phyloP scores from a whole-genome alignment of 2,888 invertebrate species.

The Dryobota labecula region DNA sequence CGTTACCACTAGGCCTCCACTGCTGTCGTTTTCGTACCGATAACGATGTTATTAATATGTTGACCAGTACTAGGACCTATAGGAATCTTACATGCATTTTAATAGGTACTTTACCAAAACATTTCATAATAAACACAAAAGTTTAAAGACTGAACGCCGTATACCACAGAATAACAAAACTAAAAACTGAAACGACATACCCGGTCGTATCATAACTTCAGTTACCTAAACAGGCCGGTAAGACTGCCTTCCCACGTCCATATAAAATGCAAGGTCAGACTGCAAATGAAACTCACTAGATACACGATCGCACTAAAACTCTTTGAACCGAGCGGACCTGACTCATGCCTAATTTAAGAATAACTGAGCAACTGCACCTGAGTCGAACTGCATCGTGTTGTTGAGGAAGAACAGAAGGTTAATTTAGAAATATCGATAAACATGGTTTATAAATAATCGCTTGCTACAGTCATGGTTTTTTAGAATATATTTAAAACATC shows the following conservation, averaged over 20 bases:
- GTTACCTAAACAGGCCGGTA: slow-evolving; percentile 22
- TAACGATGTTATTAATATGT: no score
- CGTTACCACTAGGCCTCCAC: no score
- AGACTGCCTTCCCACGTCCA: slow-evolving; percentile 25
- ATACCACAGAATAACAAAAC: neutral
- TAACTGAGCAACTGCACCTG: slow-evolving; percentile 51
- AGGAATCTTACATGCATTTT: no score
- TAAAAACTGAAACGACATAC: slow-evolving; percentile 14
- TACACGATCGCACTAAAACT: slow-evolving; percentile 42
- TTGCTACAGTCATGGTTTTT: neutral
- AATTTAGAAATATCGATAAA: slow-evolving; percentile 7
- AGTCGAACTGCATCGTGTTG: slow-evolving; percentile 36
- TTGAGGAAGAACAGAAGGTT: slow-evolving; percentile 13
- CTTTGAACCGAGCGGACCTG: slow-evolving; percentile 36
- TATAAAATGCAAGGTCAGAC: slow-evolving; percentile 49
- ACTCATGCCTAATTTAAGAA: slow-evolving; percentile 63
- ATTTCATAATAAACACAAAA: no score
- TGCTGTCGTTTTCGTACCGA: no score
- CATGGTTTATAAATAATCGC: neutral
- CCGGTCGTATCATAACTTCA: slow-evolving; percentile 26
- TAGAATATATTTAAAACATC: neutral
- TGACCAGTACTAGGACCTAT: no score
- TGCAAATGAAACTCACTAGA: slow-evolving; percentile 38
- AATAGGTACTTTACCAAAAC: neutral
- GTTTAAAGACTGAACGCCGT: neutral